Evolutionary conservation across 2,797 vertebrate species (phyloP).

Genomic region (Aplochiton taeniatus): DNA sequence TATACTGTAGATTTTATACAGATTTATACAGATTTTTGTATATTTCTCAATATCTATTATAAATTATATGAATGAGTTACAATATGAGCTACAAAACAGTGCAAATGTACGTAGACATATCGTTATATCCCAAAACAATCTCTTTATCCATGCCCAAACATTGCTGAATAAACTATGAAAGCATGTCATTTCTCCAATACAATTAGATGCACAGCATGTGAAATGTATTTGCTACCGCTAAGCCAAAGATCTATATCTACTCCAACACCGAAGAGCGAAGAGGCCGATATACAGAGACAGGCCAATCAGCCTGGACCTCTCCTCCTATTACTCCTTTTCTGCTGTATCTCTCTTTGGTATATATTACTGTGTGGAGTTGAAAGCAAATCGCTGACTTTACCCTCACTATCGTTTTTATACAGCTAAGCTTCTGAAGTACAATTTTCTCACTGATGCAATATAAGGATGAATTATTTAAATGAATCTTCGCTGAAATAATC

Average conservation of each 20-base stretch:
- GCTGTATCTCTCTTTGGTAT: conserved; percentile 22
- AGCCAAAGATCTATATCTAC: neutral
- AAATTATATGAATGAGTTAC: too few species aligned
- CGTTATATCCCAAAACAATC: too few species aligned
- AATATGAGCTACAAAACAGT: too few species aligned
- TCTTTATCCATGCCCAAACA: too few species aligned
- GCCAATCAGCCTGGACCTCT: conserved; percentile 40
- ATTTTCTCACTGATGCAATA: conserved; percentile 12
- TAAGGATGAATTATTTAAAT: neutral
- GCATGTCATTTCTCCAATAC: conserved; percentile 12
- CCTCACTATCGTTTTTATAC: too few species aligned
- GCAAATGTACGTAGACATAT: too few species aligned
- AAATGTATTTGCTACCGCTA: conserved; percentile 10
- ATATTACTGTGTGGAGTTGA: conserved; percentile 7
- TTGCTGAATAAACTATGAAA: neutral
- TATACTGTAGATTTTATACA: too few species aligned
- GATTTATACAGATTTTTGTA: too few species aligned
- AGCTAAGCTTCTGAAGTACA: too few species aligned
- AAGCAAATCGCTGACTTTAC: neutral
- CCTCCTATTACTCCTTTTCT: conserved; percentile 47
- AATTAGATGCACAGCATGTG: conserved; percentile 31
- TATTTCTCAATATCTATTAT: too few species aligned
- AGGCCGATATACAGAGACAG: conserved; percentile 43
- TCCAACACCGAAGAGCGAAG: neutral
- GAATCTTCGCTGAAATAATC: too few species aligned